phyloP scores from a whole-genome alignment of 2,888 invertebrate species.

The Mylabris sibirica region DNA sequence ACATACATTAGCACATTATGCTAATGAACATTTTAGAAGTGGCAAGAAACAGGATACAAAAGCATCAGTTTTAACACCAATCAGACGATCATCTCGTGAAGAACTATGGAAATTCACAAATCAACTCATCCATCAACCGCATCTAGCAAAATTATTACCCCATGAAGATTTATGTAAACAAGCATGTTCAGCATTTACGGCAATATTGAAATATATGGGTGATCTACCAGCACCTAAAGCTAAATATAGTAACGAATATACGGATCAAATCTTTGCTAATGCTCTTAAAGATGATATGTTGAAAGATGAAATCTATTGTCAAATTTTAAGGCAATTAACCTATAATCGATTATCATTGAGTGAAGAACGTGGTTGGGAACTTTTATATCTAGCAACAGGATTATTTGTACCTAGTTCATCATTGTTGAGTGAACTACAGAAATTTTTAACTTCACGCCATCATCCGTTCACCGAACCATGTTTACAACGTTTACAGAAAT shows the following conservation, averaged over 20 bases:
- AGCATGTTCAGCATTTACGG: slow-evolving; percentile 77
- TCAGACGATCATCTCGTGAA: slow-evolving; percentile 70
- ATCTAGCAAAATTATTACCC: slow-evolving; percentile 76
- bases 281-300: slow-evolving; percentile 78
- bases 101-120: slow-evolving; percentile 85
- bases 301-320: slow-evolving; percentile 92
- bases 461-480: slow-evolving; percentile 84
- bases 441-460: slow-evolving; percentile 77
- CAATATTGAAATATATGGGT: slow-evolving; percentile 88
- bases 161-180: slow-evolving; percentile 76
- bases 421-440: slow-evolving; percentile 77
- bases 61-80: slow-evolving; percentile 71
- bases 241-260: slow-evolving; percentile 80
- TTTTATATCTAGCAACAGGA: slow-evolving; percentile 91
- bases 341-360: slow-evolving; percentile 84
- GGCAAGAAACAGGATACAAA: slow-evolving; percentile 64
- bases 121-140: slow-evolving; percentile 83
- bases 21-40: slow-evolving; percentile 79
- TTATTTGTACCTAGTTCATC: slow-evolving; percentile 81
- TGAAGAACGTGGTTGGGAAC: slow-evolving; percentile 93
- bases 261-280: slow-evolving; percentile 85
- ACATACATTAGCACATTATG: slow-evolving; percentile 85
- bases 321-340: slow-evolving; percentile 93
- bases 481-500: slow-evolving; percentile 80
- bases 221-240: slow-evolving; percentile 86